A percentile compares a stretch with the other conserved stretches of the same genome.
Evolutionary conservation across 64 coral and sea anemone species (phyloP).

Genomic region (Cladopsammia gracilis): DNA sequence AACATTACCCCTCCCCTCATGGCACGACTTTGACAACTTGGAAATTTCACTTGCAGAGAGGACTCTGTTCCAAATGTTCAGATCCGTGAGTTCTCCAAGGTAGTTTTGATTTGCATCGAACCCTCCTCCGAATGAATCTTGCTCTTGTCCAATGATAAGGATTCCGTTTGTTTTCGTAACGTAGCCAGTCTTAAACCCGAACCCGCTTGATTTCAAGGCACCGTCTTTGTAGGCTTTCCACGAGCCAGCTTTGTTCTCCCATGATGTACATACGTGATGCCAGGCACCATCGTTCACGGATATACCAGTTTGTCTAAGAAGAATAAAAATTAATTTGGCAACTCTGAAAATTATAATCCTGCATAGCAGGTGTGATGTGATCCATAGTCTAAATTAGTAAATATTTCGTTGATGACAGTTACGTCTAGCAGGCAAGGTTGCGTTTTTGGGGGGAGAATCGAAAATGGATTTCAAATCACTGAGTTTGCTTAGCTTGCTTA

Average conservation of each 20-base stretch:
- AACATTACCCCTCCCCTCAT: neutral
- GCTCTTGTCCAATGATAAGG: constrained; percentile 31
- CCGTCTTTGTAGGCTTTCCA: constrained; percentile 59
- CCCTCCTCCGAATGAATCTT: neutral
- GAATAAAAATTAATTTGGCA: neutral
- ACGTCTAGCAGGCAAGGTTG: too few species aligned
- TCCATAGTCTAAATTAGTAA: neutral
- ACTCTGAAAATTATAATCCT: neutral
- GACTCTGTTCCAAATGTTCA: constrained; percentile 51
- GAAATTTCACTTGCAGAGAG: neutral
- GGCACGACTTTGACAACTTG: constrained; percentile 4
- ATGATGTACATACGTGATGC: constrained; percentile 62
- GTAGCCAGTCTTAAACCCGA: neutral
- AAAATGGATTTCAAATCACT: too few species aligned
- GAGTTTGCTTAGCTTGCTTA: too few species aligned
- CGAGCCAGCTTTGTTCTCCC: constrained; percentile 47
- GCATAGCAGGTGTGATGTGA: too few species aligned
- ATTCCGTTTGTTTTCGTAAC: neutral
- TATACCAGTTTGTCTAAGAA: neutral
- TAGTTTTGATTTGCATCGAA: neutral
- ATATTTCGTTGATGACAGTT: too few species aligned
- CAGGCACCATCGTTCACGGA: constrained; percentile 49
- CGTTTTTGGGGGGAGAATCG: too few species aligned
- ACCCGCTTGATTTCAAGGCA: neutral
- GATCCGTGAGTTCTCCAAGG: neutral